Percentiles rank a stretch among this genome's conserved stretches.
Conservation (phyloP, 2,113 vertebrate species). For the Apodemus sylvaticus region DNA sequence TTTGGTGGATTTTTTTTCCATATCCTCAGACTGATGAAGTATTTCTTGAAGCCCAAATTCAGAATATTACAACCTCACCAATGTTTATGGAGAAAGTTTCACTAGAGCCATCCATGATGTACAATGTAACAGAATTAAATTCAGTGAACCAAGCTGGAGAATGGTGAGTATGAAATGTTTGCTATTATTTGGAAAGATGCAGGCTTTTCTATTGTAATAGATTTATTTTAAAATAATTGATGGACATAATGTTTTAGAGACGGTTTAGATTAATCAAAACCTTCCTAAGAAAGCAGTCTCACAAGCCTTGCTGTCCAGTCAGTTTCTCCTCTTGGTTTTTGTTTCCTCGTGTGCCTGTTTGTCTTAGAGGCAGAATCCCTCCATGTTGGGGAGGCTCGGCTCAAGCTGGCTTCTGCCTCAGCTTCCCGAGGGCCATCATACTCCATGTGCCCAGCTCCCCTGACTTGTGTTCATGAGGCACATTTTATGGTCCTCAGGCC, state of each 20-base stretch:
- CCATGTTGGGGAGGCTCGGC: background rate
- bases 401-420: background rate
- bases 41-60: conserved; percentile 99
- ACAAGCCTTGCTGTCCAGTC: background rate
- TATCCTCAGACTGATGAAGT: conserved; percentile 96
- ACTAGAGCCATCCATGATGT: conserved; percentile 97
- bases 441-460: background rate
- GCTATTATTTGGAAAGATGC: conserved; percentile 76
- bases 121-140: conserved; percentile 97
- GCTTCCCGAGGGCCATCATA: background rate
- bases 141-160: conserved; percentile 84
- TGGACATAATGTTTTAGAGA: background rate
- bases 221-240: background rate
- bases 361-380: background rate
- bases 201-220: conserved; percentile 72
- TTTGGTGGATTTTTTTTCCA: conserved; percentile 73
- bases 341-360: background rate
- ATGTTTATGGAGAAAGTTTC: conserved; percentile 99
- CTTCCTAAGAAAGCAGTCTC: background rate
- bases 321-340: background rate
- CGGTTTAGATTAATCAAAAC: conserved; percentile 33
- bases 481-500: background rate
- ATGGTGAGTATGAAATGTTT: conserved; percentile 85
- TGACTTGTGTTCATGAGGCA: background rate
- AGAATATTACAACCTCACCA: conserved; percentile 98